phyloP scores from a whole-genome alignment of 2,888 invertebrate genomes.

The Lasioglossum zephyrum region DNA sequence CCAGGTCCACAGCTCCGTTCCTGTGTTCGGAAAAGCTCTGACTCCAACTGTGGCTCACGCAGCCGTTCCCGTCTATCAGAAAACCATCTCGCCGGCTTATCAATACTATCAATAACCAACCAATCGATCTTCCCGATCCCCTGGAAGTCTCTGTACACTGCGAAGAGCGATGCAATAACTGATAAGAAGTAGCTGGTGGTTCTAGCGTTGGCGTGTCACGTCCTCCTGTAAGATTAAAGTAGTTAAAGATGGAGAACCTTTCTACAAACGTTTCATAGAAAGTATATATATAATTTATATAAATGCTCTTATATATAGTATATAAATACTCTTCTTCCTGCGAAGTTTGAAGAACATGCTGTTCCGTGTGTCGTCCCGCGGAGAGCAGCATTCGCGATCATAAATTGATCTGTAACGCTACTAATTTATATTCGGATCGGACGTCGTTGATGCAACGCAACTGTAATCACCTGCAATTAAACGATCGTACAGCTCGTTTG shows the following conservation, averaged over 20 bases:
- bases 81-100: slow-evolving; percentile 76
- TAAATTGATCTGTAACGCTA: neutral
- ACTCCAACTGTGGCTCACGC: slow-evolving; percentile 78
- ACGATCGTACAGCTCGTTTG: neutral
- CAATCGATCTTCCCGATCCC: neutral
- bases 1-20: slow-evolving; percentile 84
- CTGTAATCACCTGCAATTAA: neutral
- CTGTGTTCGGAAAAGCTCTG: slow-evolving; percentile 82
- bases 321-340: neutral
- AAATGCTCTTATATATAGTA: no score
- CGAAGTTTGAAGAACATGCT: neutral
- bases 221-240: neutral
- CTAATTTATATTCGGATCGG: neutral
- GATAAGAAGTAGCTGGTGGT: neutral
- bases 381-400: neutral
- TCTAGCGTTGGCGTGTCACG: neutral
- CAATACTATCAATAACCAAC: slow-evolving; percentile 69
- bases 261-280: neutral
- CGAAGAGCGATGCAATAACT: neutral
- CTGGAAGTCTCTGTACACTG: neutral
- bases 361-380: neutral
- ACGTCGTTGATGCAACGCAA: neutral
- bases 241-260: neutral
- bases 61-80: slow-evolving; percentile 79
- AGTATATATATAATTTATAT: no score